These are phyloP conservation scores for Apolygus lucorum DNA, from an alignment of 1,140 invertebrate genomes.

Conservation along the genomic window DNA sequence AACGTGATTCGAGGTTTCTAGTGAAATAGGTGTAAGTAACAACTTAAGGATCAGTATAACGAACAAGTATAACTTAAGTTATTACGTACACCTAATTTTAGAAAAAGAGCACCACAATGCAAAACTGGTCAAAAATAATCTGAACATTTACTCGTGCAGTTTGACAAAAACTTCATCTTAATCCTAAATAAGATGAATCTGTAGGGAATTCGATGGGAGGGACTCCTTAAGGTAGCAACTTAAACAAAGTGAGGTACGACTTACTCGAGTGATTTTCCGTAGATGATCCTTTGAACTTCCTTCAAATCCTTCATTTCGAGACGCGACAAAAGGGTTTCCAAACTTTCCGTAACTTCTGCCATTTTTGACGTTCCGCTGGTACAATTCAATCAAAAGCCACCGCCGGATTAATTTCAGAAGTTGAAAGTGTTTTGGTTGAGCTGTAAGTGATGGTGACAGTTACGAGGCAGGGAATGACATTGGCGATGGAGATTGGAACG, in stretches of 20 bases:
- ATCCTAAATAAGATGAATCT: neutral
- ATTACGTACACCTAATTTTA: neutral
- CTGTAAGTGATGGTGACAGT: too few species aligned
- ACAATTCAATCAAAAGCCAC: too few species aligned
- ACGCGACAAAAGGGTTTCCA: neutral
- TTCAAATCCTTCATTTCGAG: neutral
- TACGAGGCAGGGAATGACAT: too few species aligned
- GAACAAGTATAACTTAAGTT: neutral
- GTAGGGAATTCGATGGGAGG: neutral
- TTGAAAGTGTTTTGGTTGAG: too few species aligned
- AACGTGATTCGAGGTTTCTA: too few species aligned
- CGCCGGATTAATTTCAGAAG: too few species aligned
- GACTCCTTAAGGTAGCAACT: neutral
- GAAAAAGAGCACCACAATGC: neutral
- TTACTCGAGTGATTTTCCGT: slow-evolving; percentile 31
- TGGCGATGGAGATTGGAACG: too few species aligned
- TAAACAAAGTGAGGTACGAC: neutral
- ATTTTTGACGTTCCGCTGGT: too few species aligned
- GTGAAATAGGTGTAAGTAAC: too few species aligned
- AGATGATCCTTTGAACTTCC: slow-evolving; percentile 29
- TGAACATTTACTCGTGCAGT: neutral
- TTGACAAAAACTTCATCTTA: neutral
- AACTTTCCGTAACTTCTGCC: neutral
- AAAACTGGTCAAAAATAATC: neutral
- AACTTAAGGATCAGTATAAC: too few species aligned